Evolutionary conservation across 2,113 vertebrate species (phyloP).

Genomic region (Megaleporinus macrocephalus): DNA sequence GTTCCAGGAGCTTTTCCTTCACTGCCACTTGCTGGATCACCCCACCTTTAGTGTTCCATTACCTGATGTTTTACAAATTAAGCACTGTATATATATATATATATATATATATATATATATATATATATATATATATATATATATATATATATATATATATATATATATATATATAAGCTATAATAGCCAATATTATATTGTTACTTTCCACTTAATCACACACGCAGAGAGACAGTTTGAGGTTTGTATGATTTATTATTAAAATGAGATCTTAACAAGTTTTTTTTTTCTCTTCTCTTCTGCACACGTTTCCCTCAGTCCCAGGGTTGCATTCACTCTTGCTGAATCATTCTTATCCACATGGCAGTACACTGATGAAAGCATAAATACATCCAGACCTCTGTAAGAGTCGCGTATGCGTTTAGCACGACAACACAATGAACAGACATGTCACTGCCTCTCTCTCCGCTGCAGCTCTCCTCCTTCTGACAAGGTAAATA

Average conservation of each 20-base stretch:
- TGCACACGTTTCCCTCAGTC: constrained; percentile 31
- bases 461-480: constrained; percentile 12
- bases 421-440: constrained; percentile 8
- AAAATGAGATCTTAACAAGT: constrained; percentile 56
- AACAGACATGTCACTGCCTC: constrained; percentile 16
- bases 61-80: too few species aligned
- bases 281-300: constrained; percentile 27
- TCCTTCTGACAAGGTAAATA: constrained; percentile 47
- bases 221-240: constrained; percentile 9
- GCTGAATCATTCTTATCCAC: constrained; percentile 7
- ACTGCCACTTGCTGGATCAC: too few species aligned
- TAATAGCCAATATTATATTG: too few species aligned
- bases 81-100: too few species aligned
- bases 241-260: constrained; percentile 60
- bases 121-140: too few species aligned
- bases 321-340: constrained; percentile 6
- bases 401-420: not conserved
- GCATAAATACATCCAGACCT: constrained; percentile 36
- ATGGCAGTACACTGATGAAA: constrained; percentile 14
- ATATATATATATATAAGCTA: too few species aligned
- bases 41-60: too few species aligned
- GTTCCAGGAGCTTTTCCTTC: too few species aligned
- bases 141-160: too few species aligned
- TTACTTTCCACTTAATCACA: too few species aligned
- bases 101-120: too few species aligned